Evolutionary conservation across 2,797 vertebrate genomes (phyloP).

Genomic region (Crax fasciolata): DNA sequence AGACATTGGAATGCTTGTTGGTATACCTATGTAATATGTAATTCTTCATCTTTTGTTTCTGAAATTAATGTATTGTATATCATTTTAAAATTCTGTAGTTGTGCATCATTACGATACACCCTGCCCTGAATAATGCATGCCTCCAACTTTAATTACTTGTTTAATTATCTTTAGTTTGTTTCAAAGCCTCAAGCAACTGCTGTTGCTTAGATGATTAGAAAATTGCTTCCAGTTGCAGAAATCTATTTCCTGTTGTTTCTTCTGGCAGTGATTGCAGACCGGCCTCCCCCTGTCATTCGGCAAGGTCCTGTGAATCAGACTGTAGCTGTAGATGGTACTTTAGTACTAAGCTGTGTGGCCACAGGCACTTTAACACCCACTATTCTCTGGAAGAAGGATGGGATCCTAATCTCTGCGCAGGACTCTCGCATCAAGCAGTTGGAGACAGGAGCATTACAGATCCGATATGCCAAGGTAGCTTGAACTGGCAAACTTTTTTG

Average conservation of each 20-base stretch:
- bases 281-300: conserved; percentile 95
- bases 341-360: conserved; percentile 90
- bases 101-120: conserved; percentile 23
- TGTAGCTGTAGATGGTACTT: conserved; percentile 94
- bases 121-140: conserved; percentile 58
- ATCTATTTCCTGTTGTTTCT: conserved; percentile 84
- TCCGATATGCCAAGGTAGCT: conserved; percentile 95
- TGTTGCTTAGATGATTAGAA: conserved; percentile 90
- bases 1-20: background rate
- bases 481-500: background rate
- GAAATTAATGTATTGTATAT: background rate
- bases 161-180: conserved; percentile 90
- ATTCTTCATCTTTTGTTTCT: background rate
- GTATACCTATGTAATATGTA: background rate
- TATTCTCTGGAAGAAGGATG: conserved; percentile 96
- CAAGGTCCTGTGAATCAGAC: conserved; percentile 98
- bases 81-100: conserved; percentile 62
- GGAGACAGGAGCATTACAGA: conserved; percentile 92
- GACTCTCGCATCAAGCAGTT: conserved; percentile 96
- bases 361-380: conserved; percentile 92
- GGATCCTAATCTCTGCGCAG: conserved; percentile 91
- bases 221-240: conserved; percentile 92
- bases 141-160: conserved; percentile 82
- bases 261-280: conserved; percentile 92
- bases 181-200: conserved; percentile 84